These are phyloP conservation scores for Drosophila littoralis DNA, from an alignment of 1,140 invertebrate species.

Conservation along the genomic window DNA sequence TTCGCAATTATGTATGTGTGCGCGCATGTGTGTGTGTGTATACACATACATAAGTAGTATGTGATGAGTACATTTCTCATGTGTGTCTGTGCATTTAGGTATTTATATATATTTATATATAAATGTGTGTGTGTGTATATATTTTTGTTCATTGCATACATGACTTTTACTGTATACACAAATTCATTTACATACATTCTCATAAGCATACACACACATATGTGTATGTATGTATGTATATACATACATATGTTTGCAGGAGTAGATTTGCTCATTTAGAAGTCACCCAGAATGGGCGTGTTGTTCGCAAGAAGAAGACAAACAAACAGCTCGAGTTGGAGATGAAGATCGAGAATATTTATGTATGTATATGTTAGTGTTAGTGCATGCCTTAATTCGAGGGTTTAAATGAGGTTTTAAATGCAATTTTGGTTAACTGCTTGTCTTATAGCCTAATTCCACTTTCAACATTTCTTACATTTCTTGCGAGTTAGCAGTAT, in stretches of 20 bases:
- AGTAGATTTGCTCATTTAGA: slow-evolving; percentile 42
- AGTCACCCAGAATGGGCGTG: slow-evolving; percentile 10
- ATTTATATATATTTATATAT: slow-evolving; percentile 1
- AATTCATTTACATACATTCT: background rate
- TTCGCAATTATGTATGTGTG: slow-evolving; percentile 54
- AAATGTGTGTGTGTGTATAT: background rate
- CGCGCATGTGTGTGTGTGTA: slow-evolving; percentile 12
- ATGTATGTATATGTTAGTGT: too few relatives aligned
- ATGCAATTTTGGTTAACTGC: too few relatives aligned
- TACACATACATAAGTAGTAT: slow-evolving; percentile 13
- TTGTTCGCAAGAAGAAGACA: background rate
- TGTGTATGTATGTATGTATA: background rate
- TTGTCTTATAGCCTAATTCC: too few relatives aligned
- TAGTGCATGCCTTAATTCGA: too few relatives aligned
- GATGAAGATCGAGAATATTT: too few relatives aligned
- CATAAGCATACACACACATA: background rate
- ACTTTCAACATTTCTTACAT: too few relatives aligned
- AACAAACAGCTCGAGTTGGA: too few relatives aligned
- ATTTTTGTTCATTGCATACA: slow-evolving; percentile 7
- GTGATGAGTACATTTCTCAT: background rate
- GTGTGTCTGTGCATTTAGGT: background rate
- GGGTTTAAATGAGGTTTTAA: too few relatives aligned
- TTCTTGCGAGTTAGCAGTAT: too few relatives aligned
- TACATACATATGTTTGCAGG: background rate
- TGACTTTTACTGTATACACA: background rate